Base-by-base conservation (phyloP, 2,113 vertebrate species). In the Atrichornis clamosus region DNA sequence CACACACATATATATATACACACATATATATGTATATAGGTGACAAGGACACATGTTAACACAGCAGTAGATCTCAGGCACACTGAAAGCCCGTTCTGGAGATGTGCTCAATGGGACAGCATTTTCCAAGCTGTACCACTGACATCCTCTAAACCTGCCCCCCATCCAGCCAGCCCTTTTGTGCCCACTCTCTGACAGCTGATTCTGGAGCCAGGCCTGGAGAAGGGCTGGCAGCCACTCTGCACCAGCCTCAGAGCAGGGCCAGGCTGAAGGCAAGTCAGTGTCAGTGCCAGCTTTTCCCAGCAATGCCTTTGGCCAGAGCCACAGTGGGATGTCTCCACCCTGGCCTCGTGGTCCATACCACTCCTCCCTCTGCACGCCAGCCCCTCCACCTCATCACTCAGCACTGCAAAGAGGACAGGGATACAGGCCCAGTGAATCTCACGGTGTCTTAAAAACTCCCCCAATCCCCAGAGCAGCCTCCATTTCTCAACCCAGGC, bases 11-110 rank as follows among this genome's bases (percentile, higher is more conserved):
- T 32, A 10, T 3, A 28, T 3, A 26, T 2, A 22, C 24, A 39
- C 27, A 69, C 5, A 69, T 8, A 62, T 30, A 18, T 16, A 15
- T 9, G 9, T 4, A 19, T 4, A 13, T 11, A 28, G 16, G 23
- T 19, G 39, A 59, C 17, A 82, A 47, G 20, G 3, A 15, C 33
- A 30, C 0, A 0, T 13, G 20, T 19, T n/a, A 78, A 50, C 16
- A 26, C 4, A 6, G 22, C 69, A 82, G 39, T 19, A 41, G 46
- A 59, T 20, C 18, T 50, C 6, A 1, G 67, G 35, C 42, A 32
- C 1, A 5, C 73, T 19, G 49, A 37, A 62, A 75, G 78, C 55
- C 32, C 0, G 0, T 74, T n/a, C n/a, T 0, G 4, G 72, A 33
- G 15, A 39, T 1, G 6, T 1, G 10, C 64, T 65, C 41, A 39